Evolutionary conservation across 2,113 vertebrate species (phyloP), one percentile per base, ranked within the genome.

Genomic region (Corvus moneduloides): DNA sequence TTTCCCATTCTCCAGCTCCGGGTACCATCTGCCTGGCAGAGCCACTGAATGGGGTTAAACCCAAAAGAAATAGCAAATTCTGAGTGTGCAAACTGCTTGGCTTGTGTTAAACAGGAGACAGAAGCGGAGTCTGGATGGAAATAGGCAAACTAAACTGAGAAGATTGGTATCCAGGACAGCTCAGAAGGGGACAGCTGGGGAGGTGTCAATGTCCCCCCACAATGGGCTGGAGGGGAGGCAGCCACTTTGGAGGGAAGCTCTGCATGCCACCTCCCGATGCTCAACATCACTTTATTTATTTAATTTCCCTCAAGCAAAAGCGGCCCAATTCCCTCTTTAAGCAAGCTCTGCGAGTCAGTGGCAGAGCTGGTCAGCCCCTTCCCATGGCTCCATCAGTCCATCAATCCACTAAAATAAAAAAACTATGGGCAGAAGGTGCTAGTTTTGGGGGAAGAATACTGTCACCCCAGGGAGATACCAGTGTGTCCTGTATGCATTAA

Each of bases 401-500:
- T 79, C 78, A 76, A 2, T 33, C 44, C 6, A 2, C 27, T 75
- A 13, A 68, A 84, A 85, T 18, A 43, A 55, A 63, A 66, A 39
- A 54, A 16, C 27, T 21, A 1, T 11, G 37, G 83, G 82, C 90
- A 90, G 79, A 87, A 95, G 90, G 79, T 87, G 87, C 58, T 28
- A 30, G 41, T 78, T 94, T 90, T 37, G 15, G 48, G 71, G 74
- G 68, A 39, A 84, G 92, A 77, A 49, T 20, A 4, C 32, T 87
- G 54, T 87, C 2, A 2, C 93, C 82, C 85, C 4, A 0, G 92
- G 85, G 91, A 87, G 93, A 82, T 52, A 77, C 74, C 90, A 46
- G 71, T 6, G 43, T 89, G 92, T 81, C 96, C 96, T 92, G 69
- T 35, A 16, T 41, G 92, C 77, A 69, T 96, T 96, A 94, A 96